A percentile compares a stretch with the other conserved stretches of the same genome.
phyloP scores from a whole-genome alignment of 2,797 vertebrate species.

The Onychomys arenicola region DNA sequence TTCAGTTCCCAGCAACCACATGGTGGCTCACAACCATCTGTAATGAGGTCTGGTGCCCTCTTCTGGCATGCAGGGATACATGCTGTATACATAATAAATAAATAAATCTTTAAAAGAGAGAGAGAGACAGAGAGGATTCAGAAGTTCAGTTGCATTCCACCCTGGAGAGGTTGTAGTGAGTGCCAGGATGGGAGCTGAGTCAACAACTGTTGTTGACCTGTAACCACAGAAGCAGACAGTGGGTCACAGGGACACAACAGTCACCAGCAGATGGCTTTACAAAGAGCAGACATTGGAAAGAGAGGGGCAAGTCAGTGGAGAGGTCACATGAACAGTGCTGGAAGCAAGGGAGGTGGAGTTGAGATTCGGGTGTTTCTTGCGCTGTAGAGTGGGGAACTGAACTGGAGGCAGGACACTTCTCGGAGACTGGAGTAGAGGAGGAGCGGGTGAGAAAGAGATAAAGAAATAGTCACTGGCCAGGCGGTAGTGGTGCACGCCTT shows the following conservation, averaged over 20 bases:
- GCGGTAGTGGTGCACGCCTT: too few relatives aligned
- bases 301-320: background rate
- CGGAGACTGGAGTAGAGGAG: background rate
- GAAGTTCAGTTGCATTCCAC: background rate
- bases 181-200: background rate
- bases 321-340: background rate
- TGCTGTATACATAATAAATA: too few relatives aligned
- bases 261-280: background rate
- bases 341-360: background rate
- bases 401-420: background rate
- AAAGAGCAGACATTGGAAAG: background rate
- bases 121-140: too few relatives aligned
- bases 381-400: background rate
- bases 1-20: too few relatives aligned
- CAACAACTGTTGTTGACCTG: background rate
- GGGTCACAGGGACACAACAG: background rate
- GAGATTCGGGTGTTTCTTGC: background rate
- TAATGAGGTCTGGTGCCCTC: too few relatives aligned
- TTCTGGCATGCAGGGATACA: too few relatives aligned
- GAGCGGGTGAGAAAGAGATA: background rate
- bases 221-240: background rate
- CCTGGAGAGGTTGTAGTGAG: background rate
- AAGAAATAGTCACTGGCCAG: background rate
- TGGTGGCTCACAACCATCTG: too few relatives aligned
- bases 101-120: too few relatives aligned